Base-by-base conservation (phyloP, 2,888 invertebrate genomes). In the Zhengitettix transpicula region DNA sequence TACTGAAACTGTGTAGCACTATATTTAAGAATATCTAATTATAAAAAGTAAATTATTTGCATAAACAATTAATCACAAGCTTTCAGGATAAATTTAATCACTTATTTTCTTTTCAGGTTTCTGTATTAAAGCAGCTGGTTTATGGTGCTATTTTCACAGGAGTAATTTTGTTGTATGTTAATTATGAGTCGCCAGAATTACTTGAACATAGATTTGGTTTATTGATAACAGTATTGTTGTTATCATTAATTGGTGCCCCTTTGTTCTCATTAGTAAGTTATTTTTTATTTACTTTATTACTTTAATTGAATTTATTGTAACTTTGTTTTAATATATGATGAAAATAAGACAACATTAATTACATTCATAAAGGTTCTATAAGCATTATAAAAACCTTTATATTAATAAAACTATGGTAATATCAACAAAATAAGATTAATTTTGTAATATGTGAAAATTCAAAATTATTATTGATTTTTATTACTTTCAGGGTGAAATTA, bases 141-240 rank as follows among this genome's bases (percentile, higher is more conserved):
- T 71, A 81, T 58, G 77, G 78, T 1, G 73, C 78, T 0, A 76
- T 77, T 0, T 71, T 88, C 64, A 74, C 81, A 0, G 78, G 78
- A 9, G 75, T 76, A 0, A 70, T 85, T 15, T 73, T 87, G 15
- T 78, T 75, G 0, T 89, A 89, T 71, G 75, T 83, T 0, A 73
- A 79, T 67, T 75, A 80, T 66, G 89, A 89, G 72, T 77, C 82
- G 70, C 78, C 82, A 0, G 73, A 75, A 1, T 69, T 81, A 40
- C 71, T 88, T 28, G 86, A 87, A 71, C 80, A 78, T 67, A 75
- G 88, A 69, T 84, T 83, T 67, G 89, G 89, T 14, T 70, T 82
- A 52, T 75, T 89, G 47, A 78, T 85, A 12, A 89, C 89, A 0
- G 73, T 78, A 1, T 73, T 85, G 64, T 77, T 89, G 75, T 74